Evolutionary conservation across 2,797 vertebrate species (phyloP).

Genomic region (Urosaurus nigricauda): DNA sequence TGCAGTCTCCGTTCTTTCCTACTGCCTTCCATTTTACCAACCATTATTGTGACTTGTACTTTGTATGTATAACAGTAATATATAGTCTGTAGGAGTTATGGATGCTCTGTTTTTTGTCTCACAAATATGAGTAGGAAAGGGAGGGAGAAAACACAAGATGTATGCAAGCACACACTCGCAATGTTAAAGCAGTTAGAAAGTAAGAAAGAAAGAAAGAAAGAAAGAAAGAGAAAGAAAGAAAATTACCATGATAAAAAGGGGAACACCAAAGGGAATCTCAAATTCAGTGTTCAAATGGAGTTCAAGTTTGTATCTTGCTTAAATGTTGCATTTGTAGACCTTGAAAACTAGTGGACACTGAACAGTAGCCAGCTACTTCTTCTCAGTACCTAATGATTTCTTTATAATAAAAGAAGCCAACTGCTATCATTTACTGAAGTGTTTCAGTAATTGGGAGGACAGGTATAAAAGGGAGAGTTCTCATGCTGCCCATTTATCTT

Average conservation of each 20-base stretch:
- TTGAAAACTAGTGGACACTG: neutral
- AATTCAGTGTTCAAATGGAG: neutral
- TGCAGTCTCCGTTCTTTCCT: no score
- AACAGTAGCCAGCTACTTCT: neutral
- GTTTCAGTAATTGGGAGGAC: neutral
- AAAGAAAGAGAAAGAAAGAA: neutral
- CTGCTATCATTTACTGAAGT: neutral
- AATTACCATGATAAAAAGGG: no score
- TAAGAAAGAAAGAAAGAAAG: no score
- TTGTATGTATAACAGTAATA: neutral
- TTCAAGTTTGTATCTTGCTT: neutral
- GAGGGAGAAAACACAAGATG: neutral
- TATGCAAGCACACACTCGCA: neutral
- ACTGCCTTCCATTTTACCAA: no score
- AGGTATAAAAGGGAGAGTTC: neutral
- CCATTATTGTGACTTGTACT: neutral
- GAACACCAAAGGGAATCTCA: neutral
- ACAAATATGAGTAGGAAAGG: neutral
- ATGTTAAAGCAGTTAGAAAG: neutral
- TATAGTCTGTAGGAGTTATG: neutral
- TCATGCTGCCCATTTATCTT: neutral
- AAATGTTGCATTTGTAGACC: neutral
- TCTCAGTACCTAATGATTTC: neutral
- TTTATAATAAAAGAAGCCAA: neutral
- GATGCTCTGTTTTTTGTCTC: neutral